Conservation (phyloP, 2,888 invertebrate genomes). For the Microctonus hyperodae region DNA sequence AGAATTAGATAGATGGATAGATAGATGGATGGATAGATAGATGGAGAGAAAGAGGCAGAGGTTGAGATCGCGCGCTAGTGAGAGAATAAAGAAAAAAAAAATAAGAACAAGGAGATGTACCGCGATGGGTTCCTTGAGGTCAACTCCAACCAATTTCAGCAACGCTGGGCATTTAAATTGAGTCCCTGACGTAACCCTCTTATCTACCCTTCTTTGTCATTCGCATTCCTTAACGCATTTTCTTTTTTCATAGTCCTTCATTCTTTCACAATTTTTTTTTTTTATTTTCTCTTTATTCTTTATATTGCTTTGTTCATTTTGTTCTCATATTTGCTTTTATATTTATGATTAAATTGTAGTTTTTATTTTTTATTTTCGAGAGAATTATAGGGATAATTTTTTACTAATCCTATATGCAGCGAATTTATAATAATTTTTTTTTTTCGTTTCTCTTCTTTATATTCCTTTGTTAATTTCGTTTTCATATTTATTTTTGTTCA, state of each 20-base stretch:
- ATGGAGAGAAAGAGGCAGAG: conserved; percentile 18
- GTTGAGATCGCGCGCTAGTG: no score
- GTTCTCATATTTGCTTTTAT: neutral
- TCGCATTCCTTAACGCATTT: conserved; percentile 3
- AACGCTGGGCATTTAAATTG: conserved; percentile 56
- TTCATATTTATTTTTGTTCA: no score
- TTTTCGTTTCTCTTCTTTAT: no score
- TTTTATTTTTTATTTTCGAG: no score
- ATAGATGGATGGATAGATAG: no score
- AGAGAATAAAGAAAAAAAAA: no score
- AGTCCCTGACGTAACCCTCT: conserved; percentile 48
- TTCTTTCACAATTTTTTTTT: conserved; percentile 6
- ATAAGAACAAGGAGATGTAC: conserved; percentile 8
- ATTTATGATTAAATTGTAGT: no score
- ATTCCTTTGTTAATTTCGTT: no score
- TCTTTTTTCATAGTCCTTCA: neutral
- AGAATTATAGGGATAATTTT: no score
- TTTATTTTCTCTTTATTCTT: conserved; percentile 2
- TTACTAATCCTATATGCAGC: no score
- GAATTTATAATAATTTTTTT: no score
- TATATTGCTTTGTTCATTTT: conserved; percentile 1
- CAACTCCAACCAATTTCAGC: conserved; percentile 56
- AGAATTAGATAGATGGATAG: no score
- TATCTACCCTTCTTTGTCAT: conserved; percentile 26
- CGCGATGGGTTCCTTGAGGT: conserved; percentile 37